These are phyloP conservation scores for Agrilus planipennis DNA, from an alignment of 1,140 invertebrate genomes.

Conservation along the genomic window DNA sequence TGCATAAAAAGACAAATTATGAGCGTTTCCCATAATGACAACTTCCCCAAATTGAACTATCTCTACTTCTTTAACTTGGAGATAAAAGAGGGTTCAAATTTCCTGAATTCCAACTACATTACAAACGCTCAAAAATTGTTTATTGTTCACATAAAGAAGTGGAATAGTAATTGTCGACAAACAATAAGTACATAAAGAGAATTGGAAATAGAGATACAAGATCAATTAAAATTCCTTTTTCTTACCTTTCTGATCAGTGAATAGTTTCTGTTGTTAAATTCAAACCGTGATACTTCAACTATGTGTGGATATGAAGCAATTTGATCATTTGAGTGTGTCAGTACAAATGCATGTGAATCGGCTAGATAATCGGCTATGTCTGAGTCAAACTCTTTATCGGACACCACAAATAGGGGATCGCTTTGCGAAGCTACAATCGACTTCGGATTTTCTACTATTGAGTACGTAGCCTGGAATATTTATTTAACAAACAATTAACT, in stretches of 20 bases:
- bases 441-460: constrained; percentile 18
- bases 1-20: too few relatives aligned
- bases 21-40: too few relatives aligned
- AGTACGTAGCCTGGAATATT: constrained; percentile 18
- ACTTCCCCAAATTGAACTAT: too few relatives aligned
- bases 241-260: constrained; percentile 21
- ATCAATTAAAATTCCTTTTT: neutral
- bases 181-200: too few relatives aligned
- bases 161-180: too few relatives aligned
- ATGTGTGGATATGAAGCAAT: constrained; percentile 14
- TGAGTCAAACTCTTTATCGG: constrained; percentile 18
- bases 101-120: too few relatives aligned
- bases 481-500: neutral
- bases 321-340: constrained; percentile 18
- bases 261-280: constrained; percentile 16
- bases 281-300: constrained; percentile 18
- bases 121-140: too few relatives aligned
- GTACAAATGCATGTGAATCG: constrained; percentile 20
- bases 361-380: constrained; percentile 18
- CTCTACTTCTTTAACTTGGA: too few relatives aligned
- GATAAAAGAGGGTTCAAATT: too few relatives aligned
- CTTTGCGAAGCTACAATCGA: constrained; percentile 19
- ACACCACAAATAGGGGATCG: constrained; percentile 23
- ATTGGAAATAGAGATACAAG: too few relatives aligned
- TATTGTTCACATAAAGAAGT: too few relatives aligned